Percentiles rank a stretch among this genome's conserved stretches.
These are phyloP conservation scores for Neodiprion pinetum DNA, from an alignment of 1,140 invertebrate genomes.

Conservation along the genomic window DNA sequence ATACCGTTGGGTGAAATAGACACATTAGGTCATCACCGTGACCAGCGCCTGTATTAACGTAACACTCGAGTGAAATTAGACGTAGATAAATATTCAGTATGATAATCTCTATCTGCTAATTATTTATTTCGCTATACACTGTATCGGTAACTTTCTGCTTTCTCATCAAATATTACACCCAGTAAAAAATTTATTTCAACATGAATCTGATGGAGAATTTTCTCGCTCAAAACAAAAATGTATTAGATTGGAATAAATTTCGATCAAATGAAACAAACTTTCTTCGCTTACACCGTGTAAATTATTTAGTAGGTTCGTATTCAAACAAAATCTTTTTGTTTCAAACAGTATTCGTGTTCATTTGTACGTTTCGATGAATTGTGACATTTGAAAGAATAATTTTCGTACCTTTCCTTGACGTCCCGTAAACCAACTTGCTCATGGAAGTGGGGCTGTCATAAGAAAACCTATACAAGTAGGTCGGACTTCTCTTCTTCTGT, in stretches of 20 bases:
- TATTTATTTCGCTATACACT: neutral
- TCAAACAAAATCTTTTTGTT: slow-evolving; percentile 8
- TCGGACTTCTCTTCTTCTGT: slow-evolving; percentile 37
- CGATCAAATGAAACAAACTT: too few species aligned
- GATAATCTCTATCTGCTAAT: neutral
- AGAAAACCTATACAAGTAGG: slow-evolving; percentile 63
- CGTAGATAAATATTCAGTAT: neutral
- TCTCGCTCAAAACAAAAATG: too few species aligned
- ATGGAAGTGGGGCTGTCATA: slow-evolving; percentile 34
- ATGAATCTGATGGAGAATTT: too few species aligned
- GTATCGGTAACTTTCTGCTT: neutral
- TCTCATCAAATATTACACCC: neutral
- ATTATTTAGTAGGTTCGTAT: neutral
- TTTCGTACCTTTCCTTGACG: slow-evolving; percentile 8
- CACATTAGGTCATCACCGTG: slow-evolving; percentile 47
- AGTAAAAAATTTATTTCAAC: neutral
- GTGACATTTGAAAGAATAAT: neutral
- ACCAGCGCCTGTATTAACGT: slow-evolving; percentile 32
- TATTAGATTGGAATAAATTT: too few species aligned
- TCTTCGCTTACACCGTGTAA: too few species aligned
- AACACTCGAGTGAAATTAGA: neutral
- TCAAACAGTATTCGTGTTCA: slow-evolving; percentile 7
- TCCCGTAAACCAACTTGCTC: neutral
- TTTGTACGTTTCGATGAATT: slow-evolving; percentile 15
- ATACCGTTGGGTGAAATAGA: slow-evolving; percentile 33